A percentile compares a stretch with the other conserved stretches of the same genome.
phyloP scores from a whole-genome alignment of 2,888 invertebrate species.

The Atrina japonica region DNA sequence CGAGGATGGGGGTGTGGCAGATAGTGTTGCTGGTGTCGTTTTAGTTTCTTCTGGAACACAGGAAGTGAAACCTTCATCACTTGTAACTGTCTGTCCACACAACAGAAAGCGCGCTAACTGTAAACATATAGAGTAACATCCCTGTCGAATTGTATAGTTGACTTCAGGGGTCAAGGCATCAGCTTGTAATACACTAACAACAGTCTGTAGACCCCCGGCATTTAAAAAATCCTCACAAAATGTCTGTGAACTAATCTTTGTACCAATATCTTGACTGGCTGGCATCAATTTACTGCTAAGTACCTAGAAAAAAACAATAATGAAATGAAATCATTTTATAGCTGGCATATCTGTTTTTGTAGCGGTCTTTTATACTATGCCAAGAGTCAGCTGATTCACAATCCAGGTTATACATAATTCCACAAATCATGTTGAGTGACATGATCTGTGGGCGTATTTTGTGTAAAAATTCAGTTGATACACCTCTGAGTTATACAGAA shows the following conservation, averaged over 20 bases:
- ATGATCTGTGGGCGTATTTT: no score
- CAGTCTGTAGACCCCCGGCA: constrained; percentile 80
- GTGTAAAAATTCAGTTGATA: no score
- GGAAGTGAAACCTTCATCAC: constrained; percentile 2
- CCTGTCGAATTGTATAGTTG: constrained; percentile 81
- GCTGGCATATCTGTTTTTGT: no score
- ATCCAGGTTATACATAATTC: no score
- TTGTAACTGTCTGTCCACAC: constrained; percentile 79
- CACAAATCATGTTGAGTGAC: no score
- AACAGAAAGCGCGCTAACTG: constrained; percentile 81
- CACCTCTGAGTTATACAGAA: no score
- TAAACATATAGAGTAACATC: constrained; percentile 81
- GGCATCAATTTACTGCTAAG: constrained; percentile 81
- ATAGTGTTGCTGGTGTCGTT: constrained; percentile 51
- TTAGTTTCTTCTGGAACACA: constrained; percentile 29
- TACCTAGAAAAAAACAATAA: constrained; percentile 78
- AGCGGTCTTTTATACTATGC: no score
- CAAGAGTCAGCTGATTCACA: no score
- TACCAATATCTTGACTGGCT: constrained; percentile 75
- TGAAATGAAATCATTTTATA: no score
- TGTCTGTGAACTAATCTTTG: constrained; percentile 71
- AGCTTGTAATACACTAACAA: constrained; percentile 80
- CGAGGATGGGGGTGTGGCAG: constrained; percentile 55
- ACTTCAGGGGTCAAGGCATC: constrained; percentile 80
- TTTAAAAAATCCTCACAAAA: constrained; percentile 81